Percentiles rank a stretch among this genome's conserved stretches.
phyloP scores from a whole-genome alignment of 1,140 invertebrate species.

The Conus ventricosus region DNA sequence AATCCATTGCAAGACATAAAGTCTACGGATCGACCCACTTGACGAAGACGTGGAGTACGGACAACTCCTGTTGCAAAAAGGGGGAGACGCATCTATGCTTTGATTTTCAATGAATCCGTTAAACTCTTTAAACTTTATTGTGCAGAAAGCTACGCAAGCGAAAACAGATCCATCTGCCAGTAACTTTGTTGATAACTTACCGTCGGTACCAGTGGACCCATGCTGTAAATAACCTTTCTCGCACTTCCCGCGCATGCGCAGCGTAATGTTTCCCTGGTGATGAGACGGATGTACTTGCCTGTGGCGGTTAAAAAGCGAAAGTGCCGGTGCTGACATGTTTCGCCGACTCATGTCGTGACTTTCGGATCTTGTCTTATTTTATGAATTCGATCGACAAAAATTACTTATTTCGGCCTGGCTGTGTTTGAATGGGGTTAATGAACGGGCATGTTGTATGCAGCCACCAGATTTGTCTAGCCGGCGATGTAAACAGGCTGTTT shows the following conservation, averaged over 20 bases:
- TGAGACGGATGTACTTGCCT: neutral
- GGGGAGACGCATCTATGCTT: too few relatives aligned
- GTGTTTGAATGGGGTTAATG: too few relatives aligned
- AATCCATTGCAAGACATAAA: too few relatives aligned
- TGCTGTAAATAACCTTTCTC: neutral
- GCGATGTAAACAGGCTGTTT: too few relatives aligned
- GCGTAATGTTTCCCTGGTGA: slow-evolving; percentile 28
- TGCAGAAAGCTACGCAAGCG: neutral
- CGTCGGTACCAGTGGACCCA: neutral
- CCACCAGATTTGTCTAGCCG: too few relatives aligned
- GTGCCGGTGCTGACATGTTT: slow-evolving; percentile 21
- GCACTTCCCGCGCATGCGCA: slow-evolving; percentile 34
- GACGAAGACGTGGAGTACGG: too few relatives aligned
- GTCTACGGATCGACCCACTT: too few relatives aligned
- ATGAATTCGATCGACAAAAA: neutral
- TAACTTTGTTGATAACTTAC: slow-evolving; percentile 20
- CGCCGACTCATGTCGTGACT: neutral
- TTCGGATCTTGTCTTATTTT: neutral
- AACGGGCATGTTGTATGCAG: neutral
- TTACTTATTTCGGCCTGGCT: too few relatives aligned
- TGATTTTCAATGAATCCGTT: too few relatives aligned
- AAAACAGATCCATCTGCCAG: neutral
- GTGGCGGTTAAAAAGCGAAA: slow-evolving; percentile 25
- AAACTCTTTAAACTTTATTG: neutral
- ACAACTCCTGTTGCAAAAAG: too few relatives aligned